These are phyloP conservation scores for Arctopsyche grandis DNA, from an alignment of 1,140 invertebrate species.

Conservation along the genomic window DNA sequence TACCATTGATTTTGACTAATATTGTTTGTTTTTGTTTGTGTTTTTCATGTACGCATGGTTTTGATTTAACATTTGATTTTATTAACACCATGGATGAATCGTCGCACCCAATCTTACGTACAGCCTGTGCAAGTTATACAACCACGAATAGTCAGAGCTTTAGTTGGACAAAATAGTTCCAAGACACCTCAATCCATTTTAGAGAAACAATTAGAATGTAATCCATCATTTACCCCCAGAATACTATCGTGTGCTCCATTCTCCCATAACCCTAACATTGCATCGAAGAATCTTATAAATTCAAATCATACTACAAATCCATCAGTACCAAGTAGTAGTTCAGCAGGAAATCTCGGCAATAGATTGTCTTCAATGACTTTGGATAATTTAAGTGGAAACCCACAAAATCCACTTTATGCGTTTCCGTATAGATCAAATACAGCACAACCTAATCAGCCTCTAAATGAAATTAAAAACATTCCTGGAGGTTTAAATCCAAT, in stretches of 20 bases:
- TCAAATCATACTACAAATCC: background rate
- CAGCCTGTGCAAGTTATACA: slow-evolving; percentile 65
- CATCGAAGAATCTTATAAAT: slow-evolving; percentile 33
- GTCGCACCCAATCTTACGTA: background rate
- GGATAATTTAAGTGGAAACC: background rate
- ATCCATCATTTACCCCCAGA: slow-evolving; percentile 63
- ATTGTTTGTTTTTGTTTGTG: slow-evolving; percentile 20
- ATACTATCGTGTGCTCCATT: slow-evolving; percentile 63
- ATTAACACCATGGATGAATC: background rate
- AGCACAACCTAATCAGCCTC: background rate
- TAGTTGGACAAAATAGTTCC: slow-evolving; percentile 57
- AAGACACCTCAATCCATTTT: slow-evolving; percentile 61
- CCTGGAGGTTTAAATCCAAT: background rate
- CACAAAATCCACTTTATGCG: background rate
- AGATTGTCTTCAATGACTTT: background rate
- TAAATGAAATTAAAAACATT: slow-evolving; percentile 10
- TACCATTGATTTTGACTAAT: background rate
- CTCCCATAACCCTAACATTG: slow-evolving; percentile 57
- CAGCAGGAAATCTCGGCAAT: background rate
- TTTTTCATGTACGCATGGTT: slow-evolving; percentile 51
- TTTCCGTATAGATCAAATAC: background rate
- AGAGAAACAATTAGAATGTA: slow-evolving; percentile 64
- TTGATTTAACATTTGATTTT: slow-evolving; percentile 13
- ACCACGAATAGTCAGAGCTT: slow-evolving; percentile 61
- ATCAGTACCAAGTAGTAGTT: background rate